A percentile compares a stretch with the other conserved stretches of the same genome.
phyloP scores from a whole-genome alignment of 2,888 invertebrate species.

The Therioaphis trifolii region DNA sequence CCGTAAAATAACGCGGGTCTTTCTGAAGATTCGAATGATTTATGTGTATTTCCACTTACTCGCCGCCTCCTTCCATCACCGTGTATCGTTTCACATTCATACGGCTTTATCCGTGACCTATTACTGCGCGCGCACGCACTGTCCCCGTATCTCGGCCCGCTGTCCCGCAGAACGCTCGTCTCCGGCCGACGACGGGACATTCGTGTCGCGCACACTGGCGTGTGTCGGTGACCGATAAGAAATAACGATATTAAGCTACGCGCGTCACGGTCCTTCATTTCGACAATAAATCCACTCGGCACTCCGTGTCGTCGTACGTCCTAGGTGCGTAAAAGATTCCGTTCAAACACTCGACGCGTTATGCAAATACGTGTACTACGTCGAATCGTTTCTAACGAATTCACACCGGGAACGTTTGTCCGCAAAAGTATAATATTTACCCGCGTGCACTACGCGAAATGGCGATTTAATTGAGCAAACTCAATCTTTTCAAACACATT shows the following conservation, averaged over 20 bases:
- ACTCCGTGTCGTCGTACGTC: too few species aligned
- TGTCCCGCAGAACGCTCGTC: not conserved
- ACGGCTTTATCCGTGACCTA: constrained; percentile 46
- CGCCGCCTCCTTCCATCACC: not conserved
- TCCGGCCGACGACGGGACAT: not conserved
- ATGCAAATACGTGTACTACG: too few species aligned
- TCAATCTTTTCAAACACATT: too few species aligned
- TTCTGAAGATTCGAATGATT: constrained; percentile 55
- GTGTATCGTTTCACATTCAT: constrained; percentile 55
- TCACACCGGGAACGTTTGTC: too few species aligned
- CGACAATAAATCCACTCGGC: too few species aligned
- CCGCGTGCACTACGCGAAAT: too few species aligned
- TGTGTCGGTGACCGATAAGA: constrained; percentile 42
- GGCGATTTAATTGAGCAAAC: too few species aligned
- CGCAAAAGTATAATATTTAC: too few species aligned
- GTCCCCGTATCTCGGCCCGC: not conserved
- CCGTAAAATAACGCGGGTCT: constrained; percentile 38
- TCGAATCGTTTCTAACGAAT: too few species aligned
- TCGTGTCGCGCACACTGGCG: not conserved
- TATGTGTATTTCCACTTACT: constrained; percentile 36
- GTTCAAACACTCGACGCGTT: too few species aligned
- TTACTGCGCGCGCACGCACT: not conserved
- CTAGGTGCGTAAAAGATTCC: too few species aligned
- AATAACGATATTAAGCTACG: not conserved
- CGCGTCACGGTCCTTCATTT: too few species aligned